Percentiles rank a stretch among this genome's conserved stretches.
phyloP scores from a whole-genome alignment of 2,888 invertebrate genomes.

The Drosophila pullipes region DNA sequence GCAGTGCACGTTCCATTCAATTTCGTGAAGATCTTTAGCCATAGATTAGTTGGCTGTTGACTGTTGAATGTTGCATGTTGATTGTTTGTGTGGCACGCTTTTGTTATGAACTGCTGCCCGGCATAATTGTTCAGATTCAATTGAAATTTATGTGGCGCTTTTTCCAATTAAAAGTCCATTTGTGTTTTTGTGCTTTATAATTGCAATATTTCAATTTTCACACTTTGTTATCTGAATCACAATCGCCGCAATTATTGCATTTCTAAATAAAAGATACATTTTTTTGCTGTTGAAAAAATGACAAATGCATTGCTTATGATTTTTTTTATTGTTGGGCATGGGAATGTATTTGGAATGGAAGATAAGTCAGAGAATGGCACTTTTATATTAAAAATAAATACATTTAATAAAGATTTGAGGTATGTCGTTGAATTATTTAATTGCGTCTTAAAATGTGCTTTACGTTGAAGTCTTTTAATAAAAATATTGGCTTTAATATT shows the following conservation, averaged over 20 bases:
- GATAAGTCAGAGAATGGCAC: background rate
- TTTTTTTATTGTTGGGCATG: background rate
- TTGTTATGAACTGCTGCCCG: conserved; percentile 57
- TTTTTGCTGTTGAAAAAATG: background rate
- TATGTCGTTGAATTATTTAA: background rate
- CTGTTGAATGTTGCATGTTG: conserved; percentile 7
- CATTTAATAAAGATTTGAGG: background rate
- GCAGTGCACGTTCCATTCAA: conserved; percentile 25
- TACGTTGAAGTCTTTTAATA: background rate
- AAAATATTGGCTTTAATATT: background rate
- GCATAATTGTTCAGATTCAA: conserved; percentile 67
- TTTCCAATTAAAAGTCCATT: conserved; percentile 25
- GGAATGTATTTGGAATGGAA: background rate
- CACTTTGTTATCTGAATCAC: conserved; percentile 6
- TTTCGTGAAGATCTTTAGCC: conserved; percentile 24
- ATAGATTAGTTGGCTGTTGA: conserved; percentile 18
- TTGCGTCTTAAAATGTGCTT: background rate
- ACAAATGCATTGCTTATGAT: background rate
- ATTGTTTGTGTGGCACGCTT: conserved; percentile 35
- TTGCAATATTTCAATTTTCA: conserved; percentile 22
- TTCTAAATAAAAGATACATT: background rate
- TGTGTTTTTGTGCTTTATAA: conserved; percentile 25
- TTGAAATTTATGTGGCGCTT: conserved; percentile 56
- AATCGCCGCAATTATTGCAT: background rate
- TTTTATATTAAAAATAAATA: background rate